These are phyloP conservation scores for Epsilonema sp. DNA, from an alignment of 2,888 invertebrate species.

Conservation along the genomic window DNA sequence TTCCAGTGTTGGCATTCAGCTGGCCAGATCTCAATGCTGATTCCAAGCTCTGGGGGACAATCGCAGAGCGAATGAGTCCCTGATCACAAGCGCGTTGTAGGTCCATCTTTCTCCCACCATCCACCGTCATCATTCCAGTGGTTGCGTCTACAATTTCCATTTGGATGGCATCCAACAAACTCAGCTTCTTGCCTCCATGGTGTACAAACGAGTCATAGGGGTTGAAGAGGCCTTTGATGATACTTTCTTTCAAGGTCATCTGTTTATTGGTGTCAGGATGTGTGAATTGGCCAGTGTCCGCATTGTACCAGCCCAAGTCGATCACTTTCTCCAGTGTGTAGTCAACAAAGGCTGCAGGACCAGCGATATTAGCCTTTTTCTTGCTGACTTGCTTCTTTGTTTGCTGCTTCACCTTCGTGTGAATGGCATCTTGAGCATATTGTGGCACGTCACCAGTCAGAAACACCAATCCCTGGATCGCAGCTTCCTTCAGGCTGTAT, in stretches of 20 bases:
- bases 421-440: neutral
- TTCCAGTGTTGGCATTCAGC: constrained; percentile 40
- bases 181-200: constrained; percentile 43
- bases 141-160: constrained; percentile 26
- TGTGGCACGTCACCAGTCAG: neutral
- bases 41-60: constrained; percentile 17
- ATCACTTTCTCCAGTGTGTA: constrained; percentile 56
- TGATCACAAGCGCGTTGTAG: constrained; percentile 24
- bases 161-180: constrained; percentile 42
- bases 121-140: constrained; percentile 25
- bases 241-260: constrained; percentile 57
- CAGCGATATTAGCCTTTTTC: constrained; percentile 2
- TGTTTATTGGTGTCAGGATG: constrained; percentile 42
- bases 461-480: constrained; percentile 54
- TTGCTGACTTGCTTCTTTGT: neutral
- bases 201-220: constrained; percentile 46
- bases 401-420: constrained; percentile 4
- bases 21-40: neutral
- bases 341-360: constrained; percentile 8
- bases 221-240: constrained; percentile 45
- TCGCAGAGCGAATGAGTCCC: constrained; percentile 15
- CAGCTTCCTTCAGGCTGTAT: constrained; percentile 51
- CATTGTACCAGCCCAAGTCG: constrained; percentile 43
- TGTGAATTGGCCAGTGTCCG: constrained; percentile 45
- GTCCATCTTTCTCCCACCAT: constrained; percentile 23